A percentile compares a stretch with the other conserved stretches of the same genome.
These are phyloP conservation scores for Zaprionus davidi DNA, from an alignment of 1,140 invertebrate species.

Conservation along the genomic window DNA sequence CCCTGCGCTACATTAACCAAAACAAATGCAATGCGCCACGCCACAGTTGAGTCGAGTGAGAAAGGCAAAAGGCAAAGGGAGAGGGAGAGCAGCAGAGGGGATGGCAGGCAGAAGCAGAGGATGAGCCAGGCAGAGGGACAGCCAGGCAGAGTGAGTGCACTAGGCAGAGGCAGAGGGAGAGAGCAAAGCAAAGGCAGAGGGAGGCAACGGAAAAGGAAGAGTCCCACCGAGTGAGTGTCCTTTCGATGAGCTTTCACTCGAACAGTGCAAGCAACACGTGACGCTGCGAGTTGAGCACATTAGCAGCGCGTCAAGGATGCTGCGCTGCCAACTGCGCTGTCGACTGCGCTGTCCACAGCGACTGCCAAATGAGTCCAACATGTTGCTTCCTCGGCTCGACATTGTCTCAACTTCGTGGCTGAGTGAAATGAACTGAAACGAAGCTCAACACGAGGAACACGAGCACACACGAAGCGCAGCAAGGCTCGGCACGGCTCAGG, in stretches of 20 bases:
- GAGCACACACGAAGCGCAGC: not conserved
- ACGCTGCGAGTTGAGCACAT: slow-evolving; percentile 43
- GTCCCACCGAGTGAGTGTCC: too few species aligned
- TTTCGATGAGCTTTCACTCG: slow-evolving; percentile 32
- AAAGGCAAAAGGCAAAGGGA: not conserved
- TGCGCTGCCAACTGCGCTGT: slow-evolving; percentile 48
- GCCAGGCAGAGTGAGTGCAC: too few species aligned
- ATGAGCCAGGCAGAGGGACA: too few species aligned
- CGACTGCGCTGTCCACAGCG: slow-evolving; percentile 3
- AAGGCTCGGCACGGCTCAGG: not conserved
- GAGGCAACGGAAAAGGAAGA: not conserved
- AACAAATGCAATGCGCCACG: slow-evolving; percentile 51
- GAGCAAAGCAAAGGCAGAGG: not conserved
- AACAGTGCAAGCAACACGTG: slow-evolving; percentile 65
- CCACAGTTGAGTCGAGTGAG: slow-evolving; percentile 32
- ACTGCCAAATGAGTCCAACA: slow-evolving; percentile 40
- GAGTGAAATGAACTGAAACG: slow-evolving; percentile 5
- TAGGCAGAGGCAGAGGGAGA: too few species aligned
- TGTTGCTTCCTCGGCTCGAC: slow-evolving; percentile 43
- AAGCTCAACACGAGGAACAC: not conserved
- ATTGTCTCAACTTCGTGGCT: not conserved
- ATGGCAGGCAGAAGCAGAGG: too few species aligned
- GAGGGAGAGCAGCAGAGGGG: too few species aligned
- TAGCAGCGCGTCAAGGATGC: slow-evolving; percentile 8
- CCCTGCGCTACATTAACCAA: slow-evolving; percentile 47